phyloP scores from a whole-genome alignment of 2,888 invertebrate species.

The Synanthedon tipuliformis region DNA sequence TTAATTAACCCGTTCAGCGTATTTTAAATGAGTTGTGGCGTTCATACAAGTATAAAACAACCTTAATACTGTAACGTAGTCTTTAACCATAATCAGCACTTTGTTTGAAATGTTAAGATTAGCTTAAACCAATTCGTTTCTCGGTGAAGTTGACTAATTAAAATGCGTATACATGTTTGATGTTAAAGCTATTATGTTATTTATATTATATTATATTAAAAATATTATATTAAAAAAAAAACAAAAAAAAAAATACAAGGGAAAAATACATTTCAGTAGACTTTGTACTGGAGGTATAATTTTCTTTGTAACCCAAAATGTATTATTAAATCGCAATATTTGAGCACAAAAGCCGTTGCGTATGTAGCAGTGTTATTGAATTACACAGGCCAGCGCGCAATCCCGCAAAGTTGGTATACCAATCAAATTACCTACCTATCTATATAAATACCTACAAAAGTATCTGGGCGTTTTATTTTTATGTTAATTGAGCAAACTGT shows the following conservation, averaged over 20 bases:
- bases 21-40: conserved; percentile 43
- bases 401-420: not conserved
- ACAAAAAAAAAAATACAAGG: not conserved
- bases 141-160: too few species aligned
- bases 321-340: not conserved
- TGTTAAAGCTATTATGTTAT: not conserved
- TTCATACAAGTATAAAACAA: conserved; percentile 8
- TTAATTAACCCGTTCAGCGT: conserved; percentile 54
- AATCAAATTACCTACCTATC: not conserved
- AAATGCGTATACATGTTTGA: not conserved
- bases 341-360: not conserved
- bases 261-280: too few species aligned
- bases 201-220: too few species aligned
- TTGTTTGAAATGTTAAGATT: too few species aligned
- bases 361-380: not conserved
- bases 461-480: too few species aligned
- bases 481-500: too few species aligned
- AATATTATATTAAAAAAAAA: not conserved
- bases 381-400: not conserved
- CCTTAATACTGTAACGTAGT: conserved; percentile 28
- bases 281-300: too few species aligned
- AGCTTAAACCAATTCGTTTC: too few species aligned
- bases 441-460: too few species aligned
- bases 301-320: too few species aligned
- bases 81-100: conserved; percentile 22